phyloP scores from a whole-genome alignment of 1,140 invertebrate species.

The Panagrolaimus sp. region DNA sequence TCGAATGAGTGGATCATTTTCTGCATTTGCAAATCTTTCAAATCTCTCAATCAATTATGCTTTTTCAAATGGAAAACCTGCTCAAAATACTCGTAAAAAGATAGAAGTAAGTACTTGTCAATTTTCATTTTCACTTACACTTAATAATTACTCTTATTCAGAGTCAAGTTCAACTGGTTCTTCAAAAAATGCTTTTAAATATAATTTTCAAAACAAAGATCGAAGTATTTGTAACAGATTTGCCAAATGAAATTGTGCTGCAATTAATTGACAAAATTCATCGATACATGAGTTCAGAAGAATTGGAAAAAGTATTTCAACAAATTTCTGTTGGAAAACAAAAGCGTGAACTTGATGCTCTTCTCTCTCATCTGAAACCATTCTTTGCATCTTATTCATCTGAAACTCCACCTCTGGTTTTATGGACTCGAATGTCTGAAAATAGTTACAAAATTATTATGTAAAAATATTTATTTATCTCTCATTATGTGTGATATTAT shows the following conservation, averaged over 20 bases:
- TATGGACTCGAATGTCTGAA: neutral
- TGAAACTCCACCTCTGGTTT: neutral
- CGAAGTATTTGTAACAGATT: neutral
- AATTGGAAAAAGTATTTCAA: neutral
- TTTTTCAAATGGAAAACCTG: neutral
- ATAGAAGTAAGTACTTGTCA: neutral
- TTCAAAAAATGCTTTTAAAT: neutral
- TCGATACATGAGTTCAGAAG: neutral
- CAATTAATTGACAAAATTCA: neutral
- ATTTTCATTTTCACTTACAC: neutral
- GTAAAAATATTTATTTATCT: neutral
- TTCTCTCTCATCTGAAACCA: neutral
- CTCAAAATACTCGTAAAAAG: conserved; percentile 4
- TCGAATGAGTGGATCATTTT: no score
- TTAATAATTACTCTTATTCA: neutral
- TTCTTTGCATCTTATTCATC: neutral
- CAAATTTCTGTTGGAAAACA: neutral
- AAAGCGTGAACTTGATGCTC: conserved; percentile 4
- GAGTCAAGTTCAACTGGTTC: neutral
- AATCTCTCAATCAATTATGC: no score
- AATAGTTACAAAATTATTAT: neutral
- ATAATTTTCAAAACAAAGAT: neutral
- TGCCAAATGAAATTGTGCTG: neutral
- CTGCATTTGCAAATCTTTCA: no score
- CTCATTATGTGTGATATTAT: no score